A percentile compares a stretch with the other conserved stretches of the same genome.
Conservation (phyloP, 1,140 invertebrate species). For the Microplitis demolitor region DNA sequence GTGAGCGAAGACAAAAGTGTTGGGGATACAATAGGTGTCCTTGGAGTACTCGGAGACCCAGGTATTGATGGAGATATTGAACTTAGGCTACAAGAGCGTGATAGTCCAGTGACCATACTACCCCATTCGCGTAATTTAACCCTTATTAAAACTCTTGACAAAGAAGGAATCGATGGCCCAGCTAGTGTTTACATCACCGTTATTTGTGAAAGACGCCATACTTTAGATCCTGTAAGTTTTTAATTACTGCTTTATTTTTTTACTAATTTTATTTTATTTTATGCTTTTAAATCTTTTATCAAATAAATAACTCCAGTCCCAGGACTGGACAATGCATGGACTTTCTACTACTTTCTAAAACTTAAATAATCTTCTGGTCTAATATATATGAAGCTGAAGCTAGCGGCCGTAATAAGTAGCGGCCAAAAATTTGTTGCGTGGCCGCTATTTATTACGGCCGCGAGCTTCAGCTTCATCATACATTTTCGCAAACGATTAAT, state of each 20-base stretch:
- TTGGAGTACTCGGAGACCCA: slow-evolving; percentile 82
- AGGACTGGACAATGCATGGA: background rate
- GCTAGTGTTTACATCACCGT: slow-evolving; percentile 85
- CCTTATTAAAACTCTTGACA: slow-evolving; percentile 77
- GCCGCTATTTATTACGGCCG: too few species aligned
- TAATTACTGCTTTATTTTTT: slow-evolving; percentile 36
- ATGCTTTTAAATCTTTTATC: slow-evolving; percentile 40
- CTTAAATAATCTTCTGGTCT: background rate
- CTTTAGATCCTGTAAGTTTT: slow-evolving; percentile 73
- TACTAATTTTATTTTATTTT: slow-evolving; percentile 86
- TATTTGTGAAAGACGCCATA: slow-evolving; percentile 78
- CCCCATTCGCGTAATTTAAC: slow-evolving; percentile 82
- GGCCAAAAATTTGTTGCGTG: too few species aligned
- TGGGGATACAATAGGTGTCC: slow-evolving; percentile 75
- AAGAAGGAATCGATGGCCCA: slow-evolving; percentile 81
- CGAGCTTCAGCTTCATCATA: too few species aligned
- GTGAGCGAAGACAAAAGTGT: slow-evolving; percentile 83
- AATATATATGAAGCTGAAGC: too few species aligned
- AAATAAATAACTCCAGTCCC: too few species aligned
- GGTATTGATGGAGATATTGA: slow-evolving; percentile 76
- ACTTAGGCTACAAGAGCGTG: slow-evolving; percentile 76
- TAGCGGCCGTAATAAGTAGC: too few species aligned
- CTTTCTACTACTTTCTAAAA: slow-evolving; percentile 21
- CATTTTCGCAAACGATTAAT: background rate
- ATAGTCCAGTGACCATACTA: slow-evolving; percentile 77